A percentile compares a stretch with the other conserved stretches of the same genome.
Conservation (phyloP, 2,113 vertebrate species). For the Istiophorus platypterus region DNA sequence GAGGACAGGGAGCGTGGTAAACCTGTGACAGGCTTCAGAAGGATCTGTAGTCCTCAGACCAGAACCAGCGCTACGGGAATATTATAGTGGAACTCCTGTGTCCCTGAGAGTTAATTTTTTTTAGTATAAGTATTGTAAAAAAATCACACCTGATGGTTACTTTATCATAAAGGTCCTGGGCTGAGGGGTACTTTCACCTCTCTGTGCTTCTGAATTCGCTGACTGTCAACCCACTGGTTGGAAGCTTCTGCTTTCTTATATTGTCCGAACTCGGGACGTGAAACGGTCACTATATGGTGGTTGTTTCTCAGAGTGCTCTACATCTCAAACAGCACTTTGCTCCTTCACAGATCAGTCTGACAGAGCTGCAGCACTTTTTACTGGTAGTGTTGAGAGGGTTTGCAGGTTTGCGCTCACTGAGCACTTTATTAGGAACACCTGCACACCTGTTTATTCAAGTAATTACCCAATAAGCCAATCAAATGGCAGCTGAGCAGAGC, state of each 20-base stretch:
- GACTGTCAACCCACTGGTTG: too few relatives aligned
- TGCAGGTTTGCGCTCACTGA: too few relatives aligned
- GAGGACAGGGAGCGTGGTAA: neutral
- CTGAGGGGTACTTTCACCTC: neutral
- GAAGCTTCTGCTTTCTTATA: neutral
- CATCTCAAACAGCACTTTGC: slow-evolving; percentile 1
- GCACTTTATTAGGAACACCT: neutral
- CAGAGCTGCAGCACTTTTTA: neutral
- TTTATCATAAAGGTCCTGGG: too few relatives aligned
- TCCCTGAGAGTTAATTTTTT: neutral
- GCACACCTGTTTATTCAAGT: too few relatives aligned
- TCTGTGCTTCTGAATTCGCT: neutral
- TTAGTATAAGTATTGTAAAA: neutral
- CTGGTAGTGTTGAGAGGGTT: too few relatives aligned
- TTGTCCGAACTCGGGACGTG: neutral
- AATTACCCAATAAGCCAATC: neutral
- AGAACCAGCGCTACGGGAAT: too few relatives aligned
- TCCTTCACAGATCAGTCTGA: neutral
- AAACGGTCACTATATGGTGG: neutral
- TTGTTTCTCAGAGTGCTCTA: neutral
- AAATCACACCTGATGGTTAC: too few relatives aligned
- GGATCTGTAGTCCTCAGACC: neutral
- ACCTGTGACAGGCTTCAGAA: neutral
- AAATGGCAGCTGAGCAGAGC: neutral
- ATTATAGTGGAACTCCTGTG: neutral